These are phyloP conservation scores for Champsocephalus gunnari DNA, from an alignment of 2,797 vertebrate genomes.

Conservation along the genomic window DNA sequence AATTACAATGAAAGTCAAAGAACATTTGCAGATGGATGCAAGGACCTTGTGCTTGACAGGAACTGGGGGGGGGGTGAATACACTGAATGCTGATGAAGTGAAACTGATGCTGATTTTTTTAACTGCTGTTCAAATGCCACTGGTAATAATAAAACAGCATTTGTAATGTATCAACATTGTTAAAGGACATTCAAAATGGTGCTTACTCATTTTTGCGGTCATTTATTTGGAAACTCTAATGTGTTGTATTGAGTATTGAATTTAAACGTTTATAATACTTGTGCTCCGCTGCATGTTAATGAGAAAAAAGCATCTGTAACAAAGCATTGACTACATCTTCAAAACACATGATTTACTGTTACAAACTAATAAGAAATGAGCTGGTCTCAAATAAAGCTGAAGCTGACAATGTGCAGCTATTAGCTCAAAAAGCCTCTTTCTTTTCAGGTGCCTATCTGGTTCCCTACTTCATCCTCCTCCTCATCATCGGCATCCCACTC, in stretches of 20 bases:
- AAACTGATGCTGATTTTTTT: not conserved
- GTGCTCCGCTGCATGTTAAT: no score
- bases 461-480: conserved; percentile 92
- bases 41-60: not conserved
- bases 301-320: no score
- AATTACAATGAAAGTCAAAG: conserved; percentile 42
- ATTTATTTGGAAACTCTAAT: no score
- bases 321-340: no score
- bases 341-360: no score
- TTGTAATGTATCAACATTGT: conserved; percentile 1
- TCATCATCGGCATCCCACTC: conserved; percentile 94
- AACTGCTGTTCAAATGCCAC: not conserved
- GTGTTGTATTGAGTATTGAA: no score
- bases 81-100: not conserved
- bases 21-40: conserved; percentile 14
- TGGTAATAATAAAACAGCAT: not conserved
- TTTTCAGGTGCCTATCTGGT: conserved; percentile 92
- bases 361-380: not conserved
- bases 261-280: no score
- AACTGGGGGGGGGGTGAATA: not conserved
- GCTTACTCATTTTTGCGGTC: no score
- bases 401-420: not conserved
- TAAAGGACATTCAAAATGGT: not conserved
- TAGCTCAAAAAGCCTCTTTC: conserved; percentile 3
- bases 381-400: not conserved